A percentile compares a stretch with the other conserved stretches of the same genome.
Conservation (phyloP, 2,113 vertebrate genomes). For the Pterocles burchelli region DNA sequence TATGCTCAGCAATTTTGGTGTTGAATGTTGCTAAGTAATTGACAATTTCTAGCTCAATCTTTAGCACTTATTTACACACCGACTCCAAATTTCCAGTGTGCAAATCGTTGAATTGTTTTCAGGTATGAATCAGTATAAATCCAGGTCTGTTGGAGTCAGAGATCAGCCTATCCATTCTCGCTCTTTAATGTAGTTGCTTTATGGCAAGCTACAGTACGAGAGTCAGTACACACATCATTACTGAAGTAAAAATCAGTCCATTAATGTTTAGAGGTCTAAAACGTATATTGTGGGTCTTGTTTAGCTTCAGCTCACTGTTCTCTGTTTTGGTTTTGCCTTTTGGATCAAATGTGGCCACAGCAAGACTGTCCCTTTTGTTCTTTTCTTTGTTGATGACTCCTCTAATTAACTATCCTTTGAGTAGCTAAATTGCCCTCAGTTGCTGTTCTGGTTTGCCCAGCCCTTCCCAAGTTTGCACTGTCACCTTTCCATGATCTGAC, state of each 20-base stretch:
- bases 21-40: background rate
- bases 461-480: background rate
- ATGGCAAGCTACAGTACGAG: background rate
- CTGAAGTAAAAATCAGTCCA: background rate
- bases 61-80: background rate
- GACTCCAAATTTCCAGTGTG: background rate
- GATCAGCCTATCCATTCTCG: background rate
- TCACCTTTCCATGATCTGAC: background rate
- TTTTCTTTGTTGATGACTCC: background rate
- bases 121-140: background rate
- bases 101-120: background rate
- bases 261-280: background rate
- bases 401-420: background rate
- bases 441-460: background rate
- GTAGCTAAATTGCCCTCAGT: background rate
- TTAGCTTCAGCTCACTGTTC: background rate
- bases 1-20: background rate
- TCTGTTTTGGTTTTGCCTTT: background rate
- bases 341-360: background rate
- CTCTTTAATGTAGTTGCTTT: background rate
- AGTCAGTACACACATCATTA: background rate
- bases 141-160: background rate
- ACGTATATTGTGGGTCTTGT: background rate
- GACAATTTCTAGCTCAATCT: background rate
- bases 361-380: background rate